These are phyloP conservation scores for Callimorpha dominula DNA, from an alignment of 2,888 invertebrate genomes.

Conservation along the genomic window DNA sequence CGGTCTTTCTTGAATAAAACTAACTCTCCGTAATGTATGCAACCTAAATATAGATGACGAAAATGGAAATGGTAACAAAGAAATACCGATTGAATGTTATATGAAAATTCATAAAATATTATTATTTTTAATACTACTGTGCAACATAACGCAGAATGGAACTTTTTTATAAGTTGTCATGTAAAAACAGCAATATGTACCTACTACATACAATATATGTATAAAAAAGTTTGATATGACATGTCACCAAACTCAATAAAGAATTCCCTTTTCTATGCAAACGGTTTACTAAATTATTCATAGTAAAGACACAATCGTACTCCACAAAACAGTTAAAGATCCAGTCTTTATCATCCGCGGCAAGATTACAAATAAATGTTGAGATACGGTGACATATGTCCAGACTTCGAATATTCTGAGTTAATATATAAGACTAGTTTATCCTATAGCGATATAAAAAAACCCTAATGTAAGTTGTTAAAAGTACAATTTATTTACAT, in stretches of 20 bases:
- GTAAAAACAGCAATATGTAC: background rate
- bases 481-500: slow-evolving; percentile 37
- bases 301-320: background rate
- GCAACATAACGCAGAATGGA: background rate
- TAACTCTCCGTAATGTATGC: background rate
- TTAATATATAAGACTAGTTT: slow-evolving; percentile 46
- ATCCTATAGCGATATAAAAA: slow-evolving; percentile 44
- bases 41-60: background rate
- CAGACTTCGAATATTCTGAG: slow-evolving; percentile 26
- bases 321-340: background rate
- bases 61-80: background rate
- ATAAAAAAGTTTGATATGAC: background rate
- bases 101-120: background rate
- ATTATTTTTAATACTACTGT: background rate
- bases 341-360: slow-evolving; percentile 1
- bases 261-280: too few species aligned
- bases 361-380: slow-evolving; percentile 18
- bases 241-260: background rate
- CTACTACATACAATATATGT: background rate
- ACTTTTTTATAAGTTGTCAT: background rate
- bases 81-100: background rate
- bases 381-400: slow-evolving; percentile 23
- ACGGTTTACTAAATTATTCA: background rate
- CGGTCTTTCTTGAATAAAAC: background rate
- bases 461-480: slow-evolving; percentile 36